A percentile compares a stretch with the other conserved stretches of the same genome.
These are phyloP conservation scores for Chaetodon auriga DNA, from an alignment of 2,113 vertebrate genomes.

Conservation along the genomic window DNA sequence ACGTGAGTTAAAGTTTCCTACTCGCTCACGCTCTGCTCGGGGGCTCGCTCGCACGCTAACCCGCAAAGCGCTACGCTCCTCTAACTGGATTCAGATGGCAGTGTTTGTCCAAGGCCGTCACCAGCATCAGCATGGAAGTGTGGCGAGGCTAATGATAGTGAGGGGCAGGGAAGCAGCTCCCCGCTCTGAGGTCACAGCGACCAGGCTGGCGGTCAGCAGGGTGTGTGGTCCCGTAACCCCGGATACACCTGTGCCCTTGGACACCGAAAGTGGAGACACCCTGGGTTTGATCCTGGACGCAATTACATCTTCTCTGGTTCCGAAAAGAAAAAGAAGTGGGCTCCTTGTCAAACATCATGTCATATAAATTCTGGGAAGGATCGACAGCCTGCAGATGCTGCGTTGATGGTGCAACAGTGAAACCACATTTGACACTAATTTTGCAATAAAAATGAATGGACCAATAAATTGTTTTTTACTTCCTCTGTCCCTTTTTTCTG, in stretches of 20 bases:
- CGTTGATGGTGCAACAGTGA: background rate
- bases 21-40: slow-evolving; percentile 56
- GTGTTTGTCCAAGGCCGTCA: slow-evolving; percentile 81
- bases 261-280: slow-evolving; percentile 62
- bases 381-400: slow-evolving; percentile 10
- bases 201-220: slow-evolving; percentile 65
- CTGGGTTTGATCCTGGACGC: slow-evolving; percentile 55
- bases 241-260: slow-evolving; percentile 80
- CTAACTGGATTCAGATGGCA: slow-evolving; percentile 81
- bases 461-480: background rate
- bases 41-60: slow-evolving; percentile 66
- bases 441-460: background rate
- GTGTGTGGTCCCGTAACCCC: slow-evolving; percentile 77
- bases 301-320: slow-evolving; percentile 45
- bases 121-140: slow-evolving; percentile 71
- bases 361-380: slow-evolving; percentile 1
- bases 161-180: slow-evolving; percentile 62
- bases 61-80: slow-evolving; percentile 64
- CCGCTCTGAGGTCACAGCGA: slow-evolving; percentile 69
- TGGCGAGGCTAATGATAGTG: slow-evolving; percentile 80
- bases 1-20: slow-evolving; percentile 83
- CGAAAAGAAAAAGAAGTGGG: slow-evolving; percentile 47
- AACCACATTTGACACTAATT: background rate
- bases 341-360: slow-evolving; percentile 49
- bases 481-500: background rate